phyloP scores from a whole-genome alignment of 2,888 invertebrate species.

The Candidula unifasciata region DNA sequence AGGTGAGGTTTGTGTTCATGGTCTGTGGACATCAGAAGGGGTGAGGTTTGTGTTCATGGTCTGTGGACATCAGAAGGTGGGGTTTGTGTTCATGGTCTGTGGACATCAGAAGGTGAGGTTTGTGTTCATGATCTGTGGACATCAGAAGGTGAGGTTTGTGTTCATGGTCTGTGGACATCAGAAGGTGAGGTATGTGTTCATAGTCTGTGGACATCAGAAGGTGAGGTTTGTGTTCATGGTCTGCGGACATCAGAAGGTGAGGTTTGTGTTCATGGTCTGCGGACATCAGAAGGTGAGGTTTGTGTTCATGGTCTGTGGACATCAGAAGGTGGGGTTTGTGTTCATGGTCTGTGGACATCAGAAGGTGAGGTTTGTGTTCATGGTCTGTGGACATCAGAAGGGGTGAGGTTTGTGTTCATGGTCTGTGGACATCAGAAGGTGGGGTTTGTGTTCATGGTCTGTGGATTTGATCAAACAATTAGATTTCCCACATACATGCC shows the following conservation, averaged over 20 bases:
- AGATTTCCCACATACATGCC: no score
- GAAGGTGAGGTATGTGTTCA: not conserved
- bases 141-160: not conserved
- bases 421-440: slow-evolving; percentile 6
- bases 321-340: not conserved
- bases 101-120: not conserved
- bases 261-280: no score
- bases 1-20: no score
- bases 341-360: no score
- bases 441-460: not conserved
- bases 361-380: not conserved
- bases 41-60: not conserved
- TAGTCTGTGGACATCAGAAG: no score
- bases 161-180: no score
- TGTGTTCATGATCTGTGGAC: no score
- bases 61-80: not conserved
- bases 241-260: not conserved
- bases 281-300: not conserved
- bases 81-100: no score
- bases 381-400: no score
- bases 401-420: not conserved
- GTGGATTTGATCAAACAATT: no score
- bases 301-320: no score
- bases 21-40: not conserved
- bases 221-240: not conserved